phyloP scores from a whole-genome alignment of 1,140 invertebrate genomes.

The Drosophila ohnishii region DNA sequence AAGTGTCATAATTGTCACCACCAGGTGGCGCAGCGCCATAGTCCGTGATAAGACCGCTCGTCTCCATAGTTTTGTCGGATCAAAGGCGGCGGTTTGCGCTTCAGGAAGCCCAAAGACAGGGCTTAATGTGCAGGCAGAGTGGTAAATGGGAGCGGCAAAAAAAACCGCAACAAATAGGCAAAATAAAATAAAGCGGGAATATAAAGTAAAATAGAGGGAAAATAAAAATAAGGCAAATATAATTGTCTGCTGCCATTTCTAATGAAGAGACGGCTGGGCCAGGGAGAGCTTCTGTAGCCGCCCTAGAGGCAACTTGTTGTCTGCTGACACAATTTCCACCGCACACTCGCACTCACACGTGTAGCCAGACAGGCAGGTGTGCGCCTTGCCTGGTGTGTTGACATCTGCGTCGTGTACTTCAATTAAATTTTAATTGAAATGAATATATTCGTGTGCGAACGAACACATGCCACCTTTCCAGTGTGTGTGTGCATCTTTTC shows the following conservation, averaged over 20 bases:
- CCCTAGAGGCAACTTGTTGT: conserved; percentile 52
- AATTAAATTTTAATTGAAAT: conserved; percentile 82
- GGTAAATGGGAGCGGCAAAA: conserved; percentile 5
- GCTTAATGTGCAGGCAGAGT: conserved; percentile 8
- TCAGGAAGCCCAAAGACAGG: conserved; percentile 20
- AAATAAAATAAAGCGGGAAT: conserved; percentile 28
- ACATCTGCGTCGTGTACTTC: conserved; percentile 70
- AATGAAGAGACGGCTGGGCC: conserved; percentile 55
- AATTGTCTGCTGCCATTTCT: conserved; percentile 46
- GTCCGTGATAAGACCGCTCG: conserved; percentile 18
- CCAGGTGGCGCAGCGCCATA: conserved; percentile 15
- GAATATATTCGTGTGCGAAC: conserved; percentile 55
- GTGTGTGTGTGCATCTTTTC: conserved; percentile 36
- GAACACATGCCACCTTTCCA: conserved; percentile 17
- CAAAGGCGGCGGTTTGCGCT: conserved; percentile 46
- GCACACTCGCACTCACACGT: conserved; percentile 12
- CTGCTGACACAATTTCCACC: conserved; percentile 73
- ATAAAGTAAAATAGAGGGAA: conserved; percentile 16
- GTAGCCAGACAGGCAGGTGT: conserved; percentile 23
- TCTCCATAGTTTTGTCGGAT: conserved; percentile 26
- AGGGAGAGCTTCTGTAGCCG: conserved; percentile 9
- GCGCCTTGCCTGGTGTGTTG: conserved; percentile 40
- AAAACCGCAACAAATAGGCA: conserved; percentile 42
- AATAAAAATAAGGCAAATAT: conserved; percentile 54
- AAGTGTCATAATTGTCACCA: conserved; percentile 65